Conservation (phyloP, 2,113 vertebrate genomes). For the Neoarius graeffei region DNA sequence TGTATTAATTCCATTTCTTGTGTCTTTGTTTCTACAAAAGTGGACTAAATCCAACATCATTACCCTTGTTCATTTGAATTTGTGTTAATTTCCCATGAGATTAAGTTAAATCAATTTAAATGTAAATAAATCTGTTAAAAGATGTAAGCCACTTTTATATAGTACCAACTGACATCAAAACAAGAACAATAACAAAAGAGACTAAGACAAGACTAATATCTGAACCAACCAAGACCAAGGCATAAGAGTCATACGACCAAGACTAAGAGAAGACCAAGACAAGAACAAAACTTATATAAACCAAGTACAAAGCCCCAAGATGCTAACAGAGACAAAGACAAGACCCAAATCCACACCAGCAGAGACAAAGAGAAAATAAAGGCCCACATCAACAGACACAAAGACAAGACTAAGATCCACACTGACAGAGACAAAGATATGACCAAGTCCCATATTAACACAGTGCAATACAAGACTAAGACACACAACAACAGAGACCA, state of each 20-base stretch:
- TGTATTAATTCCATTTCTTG: not conserved
- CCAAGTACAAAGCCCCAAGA: not conserved
- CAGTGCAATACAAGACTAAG: not conserved
- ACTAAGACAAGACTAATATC: not conserved
- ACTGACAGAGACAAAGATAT: no score
- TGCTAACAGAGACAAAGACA: not conserved
- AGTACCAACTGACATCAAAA: not conserved
- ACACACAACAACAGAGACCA: not conserved
- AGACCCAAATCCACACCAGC: not conserved
- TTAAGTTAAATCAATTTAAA: not conserved
- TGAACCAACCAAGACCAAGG: not conserved
- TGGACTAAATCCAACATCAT: not conserved
- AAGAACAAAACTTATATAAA: not conserved
- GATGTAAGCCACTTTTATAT: not conserved
- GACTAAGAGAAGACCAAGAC: not conserved
- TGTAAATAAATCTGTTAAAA: not conserved
- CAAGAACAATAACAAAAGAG: not conserved
- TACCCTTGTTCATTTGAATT: not conserved
- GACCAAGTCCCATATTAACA: not conserved
- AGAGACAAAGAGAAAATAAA: not conserved
- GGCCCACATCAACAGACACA: not conserved
- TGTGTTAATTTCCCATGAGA: not conserved
- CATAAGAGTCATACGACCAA: not conserved
- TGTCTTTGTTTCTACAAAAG: not conserved
- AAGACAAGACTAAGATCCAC: not conserved